Conservation (phyloP, 2,888 invertebrate genomes). For the Saturnia pavonia region DNA sequence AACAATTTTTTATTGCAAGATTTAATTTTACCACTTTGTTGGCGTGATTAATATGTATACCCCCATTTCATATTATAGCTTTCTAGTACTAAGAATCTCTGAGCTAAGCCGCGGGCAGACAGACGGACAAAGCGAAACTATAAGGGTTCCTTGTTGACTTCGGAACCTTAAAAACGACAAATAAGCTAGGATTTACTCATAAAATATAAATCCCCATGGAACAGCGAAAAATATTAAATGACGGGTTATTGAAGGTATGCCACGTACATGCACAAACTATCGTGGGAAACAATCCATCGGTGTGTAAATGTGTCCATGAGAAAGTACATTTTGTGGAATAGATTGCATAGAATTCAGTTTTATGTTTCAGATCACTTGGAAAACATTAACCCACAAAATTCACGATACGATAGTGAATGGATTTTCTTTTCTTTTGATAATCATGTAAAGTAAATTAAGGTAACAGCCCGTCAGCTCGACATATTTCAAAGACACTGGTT, state of each 20-base stretch:
- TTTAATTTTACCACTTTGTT: too few species aligned
- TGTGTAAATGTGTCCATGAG: conserved; percentile 32
- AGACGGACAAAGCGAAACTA: too few species aligned
- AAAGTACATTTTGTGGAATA: neutral
- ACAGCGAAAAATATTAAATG: conserved; percentile 31
- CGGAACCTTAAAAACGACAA: neutral
- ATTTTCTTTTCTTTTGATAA: neutral
- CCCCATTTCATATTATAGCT: too few species aligned
- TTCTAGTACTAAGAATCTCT: too few species aligned
- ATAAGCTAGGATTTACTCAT: neutral
- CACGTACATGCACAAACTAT: conserved; percentile 36
- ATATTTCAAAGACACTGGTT: neutral
- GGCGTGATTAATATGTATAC: too few species aligned
- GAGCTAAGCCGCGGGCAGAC: too few species aligned
- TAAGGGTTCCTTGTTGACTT: too few species aligned
- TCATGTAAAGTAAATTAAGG: neutral
- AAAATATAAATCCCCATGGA: conserved; percentile 20
- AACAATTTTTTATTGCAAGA: too few species aligned
- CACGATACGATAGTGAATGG: neutral
- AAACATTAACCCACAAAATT: neutral
- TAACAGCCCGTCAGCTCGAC: neutral
- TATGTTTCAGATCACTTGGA: neutral
- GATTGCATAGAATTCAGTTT: neutral
- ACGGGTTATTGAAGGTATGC: conserved; percentile 37
- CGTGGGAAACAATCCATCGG: conserved; percentile 53